Evolutionary conservation across 2,113 vertebrate species (phyloP).

Genomic region (Cathartes aura): DNA sequence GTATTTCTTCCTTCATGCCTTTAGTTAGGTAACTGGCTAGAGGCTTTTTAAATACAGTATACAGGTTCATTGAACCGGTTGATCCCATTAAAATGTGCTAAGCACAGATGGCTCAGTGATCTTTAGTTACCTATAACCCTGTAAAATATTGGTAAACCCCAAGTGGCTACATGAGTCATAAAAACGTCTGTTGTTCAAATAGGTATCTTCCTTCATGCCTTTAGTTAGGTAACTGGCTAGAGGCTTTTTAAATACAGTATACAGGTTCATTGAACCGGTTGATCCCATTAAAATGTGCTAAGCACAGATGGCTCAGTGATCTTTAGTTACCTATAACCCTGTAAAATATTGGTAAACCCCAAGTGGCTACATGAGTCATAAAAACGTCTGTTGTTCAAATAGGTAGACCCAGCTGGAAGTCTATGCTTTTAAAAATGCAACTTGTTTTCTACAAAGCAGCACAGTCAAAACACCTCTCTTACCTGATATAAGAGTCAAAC

Average conservation of each 20-base stretch:
- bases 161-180: not conserved
- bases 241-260: not conserved
- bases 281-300: constrained; percentile 32
- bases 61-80: constrained; percentile 9
- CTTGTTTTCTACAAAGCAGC: not conserved
- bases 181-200: not conserved
- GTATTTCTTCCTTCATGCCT: not conserved
- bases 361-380: not conserved
- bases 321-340: constrained; percentile 28
- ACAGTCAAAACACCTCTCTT: not conserved
- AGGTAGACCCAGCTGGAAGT: not conserved
- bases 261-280: constrained; percentile 9
- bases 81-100: constrained; percentile 32
- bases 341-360: constrained; percentile 44
- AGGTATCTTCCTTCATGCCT: not conserved
- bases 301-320: constrained; percentile 27
- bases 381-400: not conserved
- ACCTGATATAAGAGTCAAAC: not conserved
- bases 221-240: not conserved
- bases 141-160: constrained; percentile 44
- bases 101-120: constrained; percentile 27
- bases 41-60: not conserved
- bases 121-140: constrained; percentile 28
- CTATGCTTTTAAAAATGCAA: not conserved
- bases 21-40: not conserved